phyloP scores from a whole-genome alignment of 2,113 vertebrate species.

The Mixornis gularis region DNA sequence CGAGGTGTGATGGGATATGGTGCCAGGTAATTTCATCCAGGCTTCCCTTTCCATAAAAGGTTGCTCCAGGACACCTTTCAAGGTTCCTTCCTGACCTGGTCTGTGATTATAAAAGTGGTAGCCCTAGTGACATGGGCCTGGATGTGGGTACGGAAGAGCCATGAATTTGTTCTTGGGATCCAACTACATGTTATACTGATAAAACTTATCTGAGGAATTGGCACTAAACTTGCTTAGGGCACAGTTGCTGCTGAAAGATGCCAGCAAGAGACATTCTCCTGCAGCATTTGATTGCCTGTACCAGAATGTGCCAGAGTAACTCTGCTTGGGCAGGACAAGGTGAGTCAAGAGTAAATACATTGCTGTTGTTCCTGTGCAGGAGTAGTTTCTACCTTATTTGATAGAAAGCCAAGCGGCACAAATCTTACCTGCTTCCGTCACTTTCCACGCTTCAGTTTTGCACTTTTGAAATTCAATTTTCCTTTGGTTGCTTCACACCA shows the following conservation, averaged over 20 bases:
- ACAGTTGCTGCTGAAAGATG: background rate
- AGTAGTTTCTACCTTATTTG: background rate
- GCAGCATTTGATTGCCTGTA: background rate
- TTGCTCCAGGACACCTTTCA: background rate
- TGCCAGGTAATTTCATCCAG: background rate
- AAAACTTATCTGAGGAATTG: background rate
- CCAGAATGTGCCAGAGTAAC: background rate
- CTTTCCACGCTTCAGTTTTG: background rate
- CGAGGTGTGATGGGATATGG: background rate
- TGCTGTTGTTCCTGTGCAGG: background rate
- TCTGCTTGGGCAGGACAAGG: background rate
- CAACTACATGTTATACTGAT: background rate
- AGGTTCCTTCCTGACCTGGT: background rate
- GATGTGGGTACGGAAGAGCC: background rate
- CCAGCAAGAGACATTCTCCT: background rate
- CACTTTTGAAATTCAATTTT: background rate
- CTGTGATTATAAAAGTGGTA: background rate
- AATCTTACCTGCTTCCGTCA: background rate
- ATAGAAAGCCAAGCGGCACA: background rate
- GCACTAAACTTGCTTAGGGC: background rate
- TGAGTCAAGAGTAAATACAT: background rate
- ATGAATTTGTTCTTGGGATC: background rate
- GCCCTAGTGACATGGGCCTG: background rate
- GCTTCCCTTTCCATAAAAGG: background rate
- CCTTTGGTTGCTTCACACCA: background rate